Percentiles rank a stretch among this genome's conserved stretches.
Evolutionary conservation across 2,888 invertebrate species (phyloP).

Genomic region (Conchocele bisecta): DNA sequence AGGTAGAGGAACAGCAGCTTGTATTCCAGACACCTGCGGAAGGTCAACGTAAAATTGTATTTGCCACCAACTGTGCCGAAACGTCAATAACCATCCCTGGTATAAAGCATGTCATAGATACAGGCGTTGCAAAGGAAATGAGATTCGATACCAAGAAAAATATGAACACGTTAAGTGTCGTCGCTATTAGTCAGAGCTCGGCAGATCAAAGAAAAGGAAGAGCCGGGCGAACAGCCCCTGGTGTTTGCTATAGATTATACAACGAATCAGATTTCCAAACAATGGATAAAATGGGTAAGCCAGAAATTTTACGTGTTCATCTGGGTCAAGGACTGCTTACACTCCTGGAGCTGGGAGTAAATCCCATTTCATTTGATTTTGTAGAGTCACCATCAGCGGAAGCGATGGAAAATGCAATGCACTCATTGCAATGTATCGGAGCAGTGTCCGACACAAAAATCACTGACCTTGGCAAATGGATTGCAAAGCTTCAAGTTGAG

Average conservation of each 20-base stretch:
- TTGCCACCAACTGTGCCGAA: constrained; percentile 82
- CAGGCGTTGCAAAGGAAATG: constrained; percentile 79
- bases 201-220: constrained; percentile 82
- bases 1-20: constrained; percentile 73
- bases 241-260: constrained; percentile 80
- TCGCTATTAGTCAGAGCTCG: constrained; percentile 73
- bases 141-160: constrained; percentile 74
- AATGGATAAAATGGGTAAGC: constrained; percentile 68
- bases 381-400: constrained; percentile 70
- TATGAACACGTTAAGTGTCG: constrained; percentile 68
- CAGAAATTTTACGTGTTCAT: constrained; percentile 79
- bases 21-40: constrained; percentile 68
- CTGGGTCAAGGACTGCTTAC: constrained; percentile 73
- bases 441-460: constrained; percentile 67
- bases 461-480: constrained; percentile 71
- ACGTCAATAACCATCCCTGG: constrained; percentile 82
- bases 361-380: constrained; percentile 73
- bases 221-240: constrained; percentile 80
- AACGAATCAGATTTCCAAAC: constrained; percentile 68
- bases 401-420: constrained; percentile 63
- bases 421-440: constrained; percentile 66
- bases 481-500: constrained; percentile 74
- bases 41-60: constrained; percentile 78
- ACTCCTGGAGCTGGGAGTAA: constrained; percentile 75
- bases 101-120: constrained; percentile 81